phyloP scores from a whole-genome alignment of 2,888 invertebrate species.

The Leucoptera coffeella region DNA sequence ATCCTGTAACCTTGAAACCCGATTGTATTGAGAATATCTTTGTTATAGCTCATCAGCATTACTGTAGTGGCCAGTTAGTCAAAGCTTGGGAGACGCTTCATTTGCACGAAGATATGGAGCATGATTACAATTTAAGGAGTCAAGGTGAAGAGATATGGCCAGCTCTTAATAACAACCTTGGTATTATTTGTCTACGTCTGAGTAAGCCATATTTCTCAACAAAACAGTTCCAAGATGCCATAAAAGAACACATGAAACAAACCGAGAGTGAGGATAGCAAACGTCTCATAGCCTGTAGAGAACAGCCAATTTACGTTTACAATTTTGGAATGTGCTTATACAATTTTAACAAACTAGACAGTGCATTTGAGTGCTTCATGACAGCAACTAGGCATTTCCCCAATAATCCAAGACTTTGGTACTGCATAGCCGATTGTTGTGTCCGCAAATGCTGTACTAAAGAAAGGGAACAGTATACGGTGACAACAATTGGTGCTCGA shows the following conservation, averaged over 20 bases:
- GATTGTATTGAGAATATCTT: conserved; percentile 40
- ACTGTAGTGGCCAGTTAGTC: conserved; percentile 32
- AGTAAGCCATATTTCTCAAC: conserved; percentile 75
- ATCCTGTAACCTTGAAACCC: conserved; percentile 20
- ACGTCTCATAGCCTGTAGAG: conserved; percentile 29
- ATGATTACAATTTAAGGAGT: conserved; percentile 28
- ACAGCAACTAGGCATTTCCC: conserved; percentile 81
- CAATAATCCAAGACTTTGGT: conserved; percentile 86
- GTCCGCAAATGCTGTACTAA: conserved; percentile 62
- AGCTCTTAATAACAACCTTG: conserved; percentile 72
- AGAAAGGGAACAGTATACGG: conserved; percentile 33
- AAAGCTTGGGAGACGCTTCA: conserved; percentile 31
- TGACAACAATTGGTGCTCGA: conserved; percentile 38
- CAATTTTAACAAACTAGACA: conserved; percentile 70
- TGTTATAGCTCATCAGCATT: conserved; percentile 37
- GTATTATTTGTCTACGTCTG: conserved; percentile 72
- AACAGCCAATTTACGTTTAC: conserved; percentile 63
- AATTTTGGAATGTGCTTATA: conserved; percentile 81
- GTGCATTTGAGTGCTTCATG: conserved; percentile 87
- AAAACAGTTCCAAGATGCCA: conserved; percentile 72
- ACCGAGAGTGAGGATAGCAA: conserved; percentile 36
- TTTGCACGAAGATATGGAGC: conserved; percentile 26
- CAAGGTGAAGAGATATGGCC: conserved; percentile 47
- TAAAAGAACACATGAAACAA: conserved; percentile 61
- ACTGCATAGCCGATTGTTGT: conserved; percentile 89